A percentile compares a stretch with the other conserved stretches of the same genome.
Evolutionary conservation across 2,113 vertebrate species (phyloP).

Genomic region (Synodontis membranacea): DNA sequence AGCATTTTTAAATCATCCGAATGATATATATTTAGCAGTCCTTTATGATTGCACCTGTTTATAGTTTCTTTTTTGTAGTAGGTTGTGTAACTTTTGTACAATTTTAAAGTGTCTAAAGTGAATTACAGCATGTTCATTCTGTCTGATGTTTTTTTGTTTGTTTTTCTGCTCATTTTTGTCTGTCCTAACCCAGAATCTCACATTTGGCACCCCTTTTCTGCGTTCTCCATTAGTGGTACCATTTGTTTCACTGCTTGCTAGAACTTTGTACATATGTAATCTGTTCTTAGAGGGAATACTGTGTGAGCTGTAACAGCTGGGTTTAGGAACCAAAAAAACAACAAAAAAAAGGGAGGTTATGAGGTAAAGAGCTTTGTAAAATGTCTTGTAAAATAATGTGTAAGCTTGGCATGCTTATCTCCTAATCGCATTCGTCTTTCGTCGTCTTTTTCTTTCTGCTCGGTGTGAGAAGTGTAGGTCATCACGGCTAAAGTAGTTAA

Average conservation of each 20-base stretch:
- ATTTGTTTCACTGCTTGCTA: conserved; percentile 28
- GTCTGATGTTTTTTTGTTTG: conserved; percentile 1
- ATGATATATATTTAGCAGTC: conserved; percentile 72
- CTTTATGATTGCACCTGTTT: conserved; percentile 74
- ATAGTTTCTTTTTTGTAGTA: conserved; percentile 66
- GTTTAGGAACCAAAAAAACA: too few relatives aligned
- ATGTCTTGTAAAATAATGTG: conserved; percentile 50
- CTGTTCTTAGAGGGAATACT: conserved; percentile 15
- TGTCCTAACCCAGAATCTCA: background rate
- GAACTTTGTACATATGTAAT: conserved; percentile 39
- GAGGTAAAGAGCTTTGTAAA: conserved; percentile 40
- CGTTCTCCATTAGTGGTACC: background rate
- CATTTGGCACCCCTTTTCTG: background rate
- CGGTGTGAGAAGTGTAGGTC: background rate
- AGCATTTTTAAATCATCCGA: conserved; percentile 71
- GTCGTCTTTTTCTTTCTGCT: background rate
- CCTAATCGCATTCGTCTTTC: conserved; percentile 10
- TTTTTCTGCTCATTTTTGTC: background rate
- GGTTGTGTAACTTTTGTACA: conserved; percentile 60
- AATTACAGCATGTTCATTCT: conserved; percentile 62
- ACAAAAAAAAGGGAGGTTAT: background rate
- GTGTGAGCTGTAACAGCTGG: conserved; percentile 7
- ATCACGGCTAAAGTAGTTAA: background rate
- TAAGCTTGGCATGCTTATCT: conserved; percentile 51
- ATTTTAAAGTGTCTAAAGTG: conserved; percentile 62